A percentile compares a stretch with the other conserved stretches of the same genome.
phyloP scores from a whole-genome alignment of 1,140 invertebrate genomes.

The Mamestra configurata region DNA sequence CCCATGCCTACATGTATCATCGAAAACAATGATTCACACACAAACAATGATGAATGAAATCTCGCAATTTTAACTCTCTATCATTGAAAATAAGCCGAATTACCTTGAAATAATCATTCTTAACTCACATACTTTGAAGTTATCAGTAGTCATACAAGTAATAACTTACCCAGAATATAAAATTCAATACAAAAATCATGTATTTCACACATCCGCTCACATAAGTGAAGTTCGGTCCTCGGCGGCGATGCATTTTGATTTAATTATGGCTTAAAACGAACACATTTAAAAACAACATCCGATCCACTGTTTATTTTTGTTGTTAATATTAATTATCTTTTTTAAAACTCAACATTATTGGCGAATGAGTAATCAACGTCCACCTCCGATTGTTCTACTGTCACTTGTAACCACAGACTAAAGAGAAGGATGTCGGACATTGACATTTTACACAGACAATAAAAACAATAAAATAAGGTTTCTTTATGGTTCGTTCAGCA shows the following conservation, averaged over 20 bases:
- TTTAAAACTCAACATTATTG: slow-evolving; percentile 37
- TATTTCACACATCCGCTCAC: slow-evolving; percentile 98
- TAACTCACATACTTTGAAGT: neutral
- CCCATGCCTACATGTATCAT: slow-evolving; percentile 36
- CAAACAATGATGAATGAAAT: slow-evolving; percentile 55
- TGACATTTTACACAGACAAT: slow-evolving; percentile 35
- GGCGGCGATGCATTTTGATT: slow-evolving; percentile 87
- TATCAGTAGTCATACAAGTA: slow-evolving; percentile 30
- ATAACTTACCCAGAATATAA: slow-evolving; percentile 95
- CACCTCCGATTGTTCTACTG: slow-evolving; percentile 21
- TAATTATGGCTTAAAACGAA: slow-evolving; percentile 51
- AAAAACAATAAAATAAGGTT: neutral
- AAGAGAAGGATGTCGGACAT: neutral
- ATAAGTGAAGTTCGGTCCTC: slow-evolving; percentile 90
- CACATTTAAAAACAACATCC: neutral
- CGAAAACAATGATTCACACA: slow-evolving; percentile 63
- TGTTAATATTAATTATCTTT: slow-evolving; percentile 24
- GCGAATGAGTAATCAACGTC: slow-evolving; percentile 44
- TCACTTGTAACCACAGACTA: slow-evolving; percentile 30
- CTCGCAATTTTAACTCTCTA: slow-evolving; percentile 31
- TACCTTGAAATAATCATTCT: neutral
- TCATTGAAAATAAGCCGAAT: slow-evolving; percentile 3
- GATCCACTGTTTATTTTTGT: slow-evolving; percentile 22
- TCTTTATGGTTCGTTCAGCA: too few relatives aligned
- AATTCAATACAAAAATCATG: slow-evolving; percentile 97